phyloP scores from a whole-genome alignment of 2,797 vertebrate species.

The Carduelis carduelis region DNA sequence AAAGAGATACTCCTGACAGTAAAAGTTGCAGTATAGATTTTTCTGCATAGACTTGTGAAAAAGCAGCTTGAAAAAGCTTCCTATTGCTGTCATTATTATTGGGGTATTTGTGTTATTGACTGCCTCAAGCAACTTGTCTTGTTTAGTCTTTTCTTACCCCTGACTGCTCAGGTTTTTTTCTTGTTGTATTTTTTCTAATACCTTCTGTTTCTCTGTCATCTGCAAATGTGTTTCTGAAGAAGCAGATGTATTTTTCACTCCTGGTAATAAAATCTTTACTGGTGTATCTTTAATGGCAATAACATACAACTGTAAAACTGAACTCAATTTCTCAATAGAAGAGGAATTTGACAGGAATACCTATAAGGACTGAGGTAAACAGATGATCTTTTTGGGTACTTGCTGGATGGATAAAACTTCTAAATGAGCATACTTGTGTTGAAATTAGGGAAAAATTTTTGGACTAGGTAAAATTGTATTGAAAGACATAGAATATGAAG shows the following conservation, averaged over 20 bases:
- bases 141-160: neutral
- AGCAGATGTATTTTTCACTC: neutral
- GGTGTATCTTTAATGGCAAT: neutral
- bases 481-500: neutral
- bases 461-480: neutral
- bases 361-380: neutral
- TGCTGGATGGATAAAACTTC: neutral
- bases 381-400: neutral
- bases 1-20: neutral
- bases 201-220: slow-evolving; percentile 4
- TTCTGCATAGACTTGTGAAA: neutral
- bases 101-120: neutral
- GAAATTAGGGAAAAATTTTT: neutral
- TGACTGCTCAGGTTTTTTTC: neutral
- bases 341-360: neutral
- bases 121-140: slow-evolving; percentile 27
- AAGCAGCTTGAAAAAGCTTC: neutral
- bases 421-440: neutral
- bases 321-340: neutral
- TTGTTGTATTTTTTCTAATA: neutral
- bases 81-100: neutral
- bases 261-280: neutral
- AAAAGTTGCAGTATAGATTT: neutral
- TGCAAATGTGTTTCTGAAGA: neutral
- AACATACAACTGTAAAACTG: neutral